phyloP scores from a whole-genome alignment of 2,113 vertebrate genomes.

The Sciurus niger region DNA sequence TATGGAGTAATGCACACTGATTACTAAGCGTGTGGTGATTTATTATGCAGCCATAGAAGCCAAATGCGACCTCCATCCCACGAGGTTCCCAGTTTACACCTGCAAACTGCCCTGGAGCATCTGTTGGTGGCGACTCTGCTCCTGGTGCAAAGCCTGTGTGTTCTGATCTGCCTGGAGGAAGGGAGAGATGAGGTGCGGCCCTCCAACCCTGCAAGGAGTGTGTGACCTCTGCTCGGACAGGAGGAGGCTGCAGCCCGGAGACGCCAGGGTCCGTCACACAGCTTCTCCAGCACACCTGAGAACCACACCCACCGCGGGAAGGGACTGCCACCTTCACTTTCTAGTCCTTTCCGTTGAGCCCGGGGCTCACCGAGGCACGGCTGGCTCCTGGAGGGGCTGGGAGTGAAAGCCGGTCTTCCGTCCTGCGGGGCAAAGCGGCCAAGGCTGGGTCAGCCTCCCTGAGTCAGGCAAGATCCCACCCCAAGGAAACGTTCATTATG shows the following conservation, averaged over 20 bases:
- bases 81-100: no score
- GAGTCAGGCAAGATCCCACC: not conserved
- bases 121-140: rapidly evolving
- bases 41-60: no score
- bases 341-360: not conserved
- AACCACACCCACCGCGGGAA: not conserved
- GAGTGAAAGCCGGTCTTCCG: rapidly evolving
- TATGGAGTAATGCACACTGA: rapidly evolving
- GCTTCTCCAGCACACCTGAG: not conserved
- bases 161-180: not conserved
- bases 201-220: rapidly evolving
- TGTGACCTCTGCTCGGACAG: rapidly evolving
- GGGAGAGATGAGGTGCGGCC: rapidly evolving
- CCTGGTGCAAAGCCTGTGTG: rapidly evolving
- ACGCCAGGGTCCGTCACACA: rapidly evolving
- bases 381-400: not conserved
- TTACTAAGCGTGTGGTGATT: no score
- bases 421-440: rapidly evolving
- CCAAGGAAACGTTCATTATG: rapidly evolving
- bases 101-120: not conserved
- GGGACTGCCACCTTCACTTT: not conserved
- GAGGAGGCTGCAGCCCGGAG: rapidly evolving
- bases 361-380: rapidly evolving
- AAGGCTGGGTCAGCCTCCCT: rapidly evolving
- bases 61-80: rapidly evolving